Conservation (phyloP, 23 tunicate genomes). For the Trididemnum miniatum region DNA sequence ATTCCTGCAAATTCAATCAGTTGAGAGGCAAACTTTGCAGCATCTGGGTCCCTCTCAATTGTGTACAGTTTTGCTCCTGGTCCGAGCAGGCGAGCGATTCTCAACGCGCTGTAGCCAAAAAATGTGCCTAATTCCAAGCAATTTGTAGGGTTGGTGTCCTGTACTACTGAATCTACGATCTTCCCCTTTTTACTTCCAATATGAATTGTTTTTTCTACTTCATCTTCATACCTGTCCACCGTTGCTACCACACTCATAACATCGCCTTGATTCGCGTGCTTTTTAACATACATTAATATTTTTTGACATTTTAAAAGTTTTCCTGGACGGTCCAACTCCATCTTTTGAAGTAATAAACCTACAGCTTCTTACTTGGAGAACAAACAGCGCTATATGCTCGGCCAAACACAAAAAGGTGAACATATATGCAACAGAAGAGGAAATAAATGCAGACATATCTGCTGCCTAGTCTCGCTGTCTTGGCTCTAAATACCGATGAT, state of each 20-base stretch:
- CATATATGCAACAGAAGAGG: no score
- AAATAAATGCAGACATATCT: no score
- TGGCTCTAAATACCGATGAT: no score
- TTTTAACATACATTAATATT: no score
- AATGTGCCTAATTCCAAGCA: conserved; percentile 43
- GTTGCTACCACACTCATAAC: neutral
- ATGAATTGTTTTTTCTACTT: conserved; percentile 1
- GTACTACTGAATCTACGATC: conserved; percentile 36
- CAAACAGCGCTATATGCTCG: no score
- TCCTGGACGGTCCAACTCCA: no score
- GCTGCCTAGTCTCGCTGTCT: no score
- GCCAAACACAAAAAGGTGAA: no score
- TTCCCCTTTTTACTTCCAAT: conserved; percentile 47
- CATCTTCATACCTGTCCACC: neutral
- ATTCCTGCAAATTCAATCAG: conserved; percentile 44
- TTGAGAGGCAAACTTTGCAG: conserved; percentile 5
- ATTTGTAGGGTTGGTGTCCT: conserved; percentile 30
- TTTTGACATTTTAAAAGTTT: no score
- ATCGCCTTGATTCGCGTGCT: neutral
- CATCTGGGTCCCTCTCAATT: conserved; percentile 18
- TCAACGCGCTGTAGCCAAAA: conserved; percentile 58
- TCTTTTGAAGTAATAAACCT: no score
- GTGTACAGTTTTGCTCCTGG: conserved; percentile 28
- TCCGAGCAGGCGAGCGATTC: conserved; percentile 29
- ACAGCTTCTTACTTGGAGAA: no score